A percentile compares a stretch with the other conserved stretches of the same genome.
Evolutionary conservation across 2,113 vertebrate species (phyloP).

Genomic region (Rhynchomys soricoides): DNA sequence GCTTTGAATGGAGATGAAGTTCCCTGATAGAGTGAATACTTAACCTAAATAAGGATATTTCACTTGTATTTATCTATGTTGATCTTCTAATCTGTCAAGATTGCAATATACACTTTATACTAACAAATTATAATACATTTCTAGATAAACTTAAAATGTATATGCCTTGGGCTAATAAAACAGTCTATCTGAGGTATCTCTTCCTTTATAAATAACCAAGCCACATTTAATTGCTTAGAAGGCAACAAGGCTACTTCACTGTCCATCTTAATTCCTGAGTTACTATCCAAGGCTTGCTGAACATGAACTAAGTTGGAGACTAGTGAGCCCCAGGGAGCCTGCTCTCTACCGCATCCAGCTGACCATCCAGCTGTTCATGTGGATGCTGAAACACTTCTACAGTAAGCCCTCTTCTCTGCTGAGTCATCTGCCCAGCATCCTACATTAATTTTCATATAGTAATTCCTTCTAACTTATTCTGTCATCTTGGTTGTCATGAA

Average conservation of each 20-base stretch:
- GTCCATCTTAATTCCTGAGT: background rate
- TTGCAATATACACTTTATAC: background rate
- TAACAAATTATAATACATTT: background rate
- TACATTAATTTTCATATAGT: background rate
- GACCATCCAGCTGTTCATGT: background rate
- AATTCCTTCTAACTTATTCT: background rate
- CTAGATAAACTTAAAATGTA: background rate
- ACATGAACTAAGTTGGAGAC: background rate
- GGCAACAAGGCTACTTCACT: background rate
- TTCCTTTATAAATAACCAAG: background rate
- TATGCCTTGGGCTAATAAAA: background rate
- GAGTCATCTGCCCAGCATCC: background rate
- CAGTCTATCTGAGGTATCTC: background rate
- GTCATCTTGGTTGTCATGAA: background rate
- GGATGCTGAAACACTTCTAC: background rate
- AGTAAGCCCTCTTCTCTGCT: background rate
- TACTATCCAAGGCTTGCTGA: background rate
- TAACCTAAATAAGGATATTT: background rate
- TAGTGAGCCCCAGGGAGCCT: background rate
- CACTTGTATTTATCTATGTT: background rate
- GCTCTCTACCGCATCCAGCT: background rate
- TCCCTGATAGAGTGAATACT: background rate
- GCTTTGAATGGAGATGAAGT: background rate
- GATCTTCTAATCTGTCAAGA: background rate
- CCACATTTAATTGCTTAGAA: background rate